Conservation (phyloP, 2,113 vertebrate genomes). For the Cariama cristata region DNA sequence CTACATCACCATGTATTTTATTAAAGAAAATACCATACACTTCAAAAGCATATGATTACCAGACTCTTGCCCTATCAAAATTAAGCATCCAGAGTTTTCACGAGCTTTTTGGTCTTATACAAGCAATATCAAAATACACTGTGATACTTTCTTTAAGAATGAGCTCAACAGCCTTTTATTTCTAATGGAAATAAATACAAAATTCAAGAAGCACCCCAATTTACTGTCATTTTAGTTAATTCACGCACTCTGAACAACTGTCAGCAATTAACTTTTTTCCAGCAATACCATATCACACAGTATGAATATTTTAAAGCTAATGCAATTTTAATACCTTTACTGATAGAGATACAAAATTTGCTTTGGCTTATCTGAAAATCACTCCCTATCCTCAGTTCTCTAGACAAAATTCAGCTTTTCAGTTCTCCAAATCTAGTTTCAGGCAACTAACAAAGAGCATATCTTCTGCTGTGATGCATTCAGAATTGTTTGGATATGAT, state of each 20-base stretch:
- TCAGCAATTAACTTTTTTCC: neutral
- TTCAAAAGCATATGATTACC: neutral
- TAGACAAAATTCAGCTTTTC: neutral
- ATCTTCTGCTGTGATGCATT: neutral
- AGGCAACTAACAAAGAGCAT: neutral
- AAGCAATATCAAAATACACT: neutral
- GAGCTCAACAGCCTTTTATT: neutral
- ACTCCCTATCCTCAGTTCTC: neutral
- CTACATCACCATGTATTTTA: neutral
- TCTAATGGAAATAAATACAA: neutral
- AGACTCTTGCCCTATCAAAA: neutral
- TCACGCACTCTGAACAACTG: neutral
- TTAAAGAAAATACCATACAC: neutral
- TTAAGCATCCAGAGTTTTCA: neutral
- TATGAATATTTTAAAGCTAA: neutral
- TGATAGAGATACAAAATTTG: neutral
- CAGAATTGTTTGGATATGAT: neutral
- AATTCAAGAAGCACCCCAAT: neutral
- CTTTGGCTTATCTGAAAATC: neutral
- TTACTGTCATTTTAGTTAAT: neutral
- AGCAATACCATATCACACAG: neutral
- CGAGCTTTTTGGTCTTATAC: neutral
- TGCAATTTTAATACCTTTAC: neutral
- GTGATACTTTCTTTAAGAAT: neutral
- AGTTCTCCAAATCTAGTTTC: neutral